These are phyloP conservation scores for Julus scanicus DNA, from an alignment of 2,888 invertebrate genomes.

Conservation along the genomic window DNA sequence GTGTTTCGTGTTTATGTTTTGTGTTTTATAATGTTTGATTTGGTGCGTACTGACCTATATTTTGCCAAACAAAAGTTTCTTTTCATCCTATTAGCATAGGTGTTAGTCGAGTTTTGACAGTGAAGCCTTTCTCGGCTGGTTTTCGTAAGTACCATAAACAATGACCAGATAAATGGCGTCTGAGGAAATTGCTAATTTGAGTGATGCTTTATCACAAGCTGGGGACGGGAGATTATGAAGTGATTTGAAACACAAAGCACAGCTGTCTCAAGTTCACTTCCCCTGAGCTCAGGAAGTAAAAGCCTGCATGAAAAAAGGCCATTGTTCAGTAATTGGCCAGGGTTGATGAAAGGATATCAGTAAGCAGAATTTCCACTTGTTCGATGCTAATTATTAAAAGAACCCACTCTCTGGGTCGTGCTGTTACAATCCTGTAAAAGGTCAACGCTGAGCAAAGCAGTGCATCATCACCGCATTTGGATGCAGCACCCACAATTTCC, in stretches of 20 bases:
- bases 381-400: background rate
- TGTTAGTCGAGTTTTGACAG: background rate
- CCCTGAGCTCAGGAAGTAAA: background rate
- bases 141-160: background rate
- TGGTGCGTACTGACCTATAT: no score
- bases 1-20: no score
- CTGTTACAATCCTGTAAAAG: background rate
- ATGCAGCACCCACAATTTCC: background rate
- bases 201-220: background rate
- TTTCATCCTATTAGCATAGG: background rate
- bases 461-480: background rate
- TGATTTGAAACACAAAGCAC: conserved; percentile 38
- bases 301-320: background rate
- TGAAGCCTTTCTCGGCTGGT: background rate
- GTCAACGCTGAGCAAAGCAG: background rate
- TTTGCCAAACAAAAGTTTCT: no score
- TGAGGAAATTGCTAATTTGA: conserved; percentile 20
- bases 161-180: conserved; percentile 6
- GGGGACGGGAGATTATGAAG: conserved; percentile 12
- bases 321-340: conserved; percentile 6
- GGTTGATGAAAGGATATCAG: conserved; percentile 24
- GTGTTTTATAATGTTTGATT: no score
- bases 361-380: conserved; percentile 32
- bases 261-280: conserved; percentile 31
- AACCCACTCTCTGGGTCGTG: background rate